Percentiles rank a stretch among this genome's conserved stretches.
Evolutionary conservation across 1,140 invertebrate genomes (phyloP).

Genomic region (Drosophila navojoa): DNA sequence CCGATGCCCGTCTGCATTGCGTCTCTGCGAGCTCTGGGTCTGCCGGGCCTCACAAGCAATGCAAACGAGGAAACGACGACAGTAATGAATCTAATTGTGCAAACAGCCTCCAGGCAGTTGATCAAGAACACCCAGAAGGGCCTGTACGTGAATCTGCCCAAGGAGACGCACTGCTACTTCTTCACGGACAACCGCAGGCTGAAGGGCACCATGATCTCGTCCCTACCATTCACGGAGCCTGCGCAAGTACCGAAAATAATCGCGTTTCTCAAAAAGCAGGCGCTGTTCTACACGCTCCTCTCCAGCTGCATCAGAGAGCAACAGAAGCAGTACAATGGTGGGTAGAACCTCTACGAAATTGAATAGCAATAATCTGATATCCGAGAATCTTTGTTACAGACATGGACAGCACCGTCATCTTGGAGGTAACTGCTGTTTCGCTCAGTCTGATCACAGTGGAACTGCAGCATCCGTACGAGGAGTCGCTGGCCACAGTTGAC

Average conservation of each 20-base stretch:
- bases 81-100: conserved; percentile 70
- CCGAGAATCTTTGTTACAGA: conserved; percentile 84
- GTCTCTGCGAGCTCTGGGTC: conserved; percentile 43
- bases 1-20: conserved; percentile 90
- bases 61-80: conserved; percentile 32
- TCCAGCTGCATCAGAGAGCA: conserved; percentile 93
- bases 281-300: conserved; percentile 95
- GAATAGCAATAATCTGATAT: background rate
- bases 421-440: conserved; percentile 95
- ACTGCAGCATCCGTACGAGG: conserved; percentile 96
- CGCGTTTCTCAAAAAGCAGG: conserved; percentile 93
- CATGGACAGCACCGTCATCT: conserved; percentile 92
- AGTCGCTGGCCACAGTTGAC: conserved; percentile 96
- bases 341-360: background rate
- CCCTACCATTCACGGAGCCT: conserved; percentile 96
- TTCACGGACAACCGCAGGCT: conserved; percentile 92
- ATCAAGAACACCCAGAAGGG: conserved; percentile 69
- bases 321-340: conserved; percentile 88
- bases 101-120: conserved; percentile 63
- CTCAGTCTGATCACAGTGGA: conserved; percentile 95
- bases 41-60: conserved; percentile 27
- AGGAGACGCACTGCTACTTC: conserved; percentile 97
- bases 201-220: conserved; percentile 90
- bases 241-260: conserved; percentile 96
- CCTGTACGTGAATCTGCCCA: conserved; percentile 91